Evolutionary conservation across 1,140 invertebrate species (phyloP).

Genomic region (Drosophila santomea): DNA sequence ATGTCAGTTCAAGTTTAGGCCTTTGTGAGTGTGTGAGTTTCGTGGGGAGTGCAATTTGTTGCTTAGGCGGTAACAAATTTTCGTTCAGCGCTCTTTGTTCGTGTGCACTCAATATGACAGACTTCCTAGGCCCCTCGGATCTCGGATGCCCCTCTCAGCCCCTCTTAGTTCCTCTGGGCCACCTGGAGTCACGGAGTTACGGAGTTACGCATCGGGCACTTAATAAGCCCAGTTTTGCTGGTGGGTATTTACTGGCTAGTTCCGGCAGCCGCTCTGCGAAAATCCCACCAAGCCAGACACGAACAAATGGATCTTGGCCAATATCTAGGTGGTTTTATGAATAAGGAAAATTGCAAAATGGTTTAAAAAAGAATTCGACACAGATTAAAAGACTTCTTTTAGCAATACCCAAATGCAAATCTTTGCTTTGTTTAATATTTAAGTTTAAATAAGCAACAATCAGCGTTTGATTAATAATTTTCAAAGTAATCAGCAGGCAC

Average conservation of each 20-base stretch:
- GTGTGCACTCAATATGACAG: slow-evolving; percentile 76
- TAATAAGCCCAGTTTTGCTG: slow-evolving; percentile 23
- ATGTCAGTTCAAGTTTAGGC: slow-evolving; percentile 68
- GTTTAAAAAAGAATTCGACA: too few species aligned
- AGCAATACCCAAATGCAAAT: too few species aligned
- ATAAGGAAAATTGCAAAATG: too few species aligned
- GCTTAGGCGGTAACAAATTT: slow-evolving; percentile 63
- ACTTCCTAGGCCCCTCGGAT: slow-evolving; percentile 43
- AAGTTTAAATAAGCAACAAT: too few species aligned
- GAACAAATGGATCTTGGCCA: slow-evolving; percentile 1
- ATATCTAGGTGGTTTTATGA: too few species aligned
- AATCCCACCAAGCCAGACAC: slow-evolving; percentile 1
- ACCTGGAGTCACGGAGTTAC: slow-evolving; percentile 4
- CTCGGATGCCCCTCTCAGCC: slow-evolving; percentile 13
- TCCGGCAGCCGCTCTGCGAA: slow-evolving; percentile 21
- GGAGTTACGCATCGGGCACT: slow-evolving; percentile 38
- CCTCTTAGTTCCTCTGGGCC: background rate
- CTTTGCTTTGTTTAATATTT: too few species aligned
- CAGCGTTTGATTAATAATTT: background rate
- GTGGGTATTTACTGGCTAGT: slow-evolving; percentile 30
- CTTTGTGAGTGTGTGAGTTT: slow-evolving; percentile 26
- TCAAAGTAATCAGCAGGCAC: background rate
- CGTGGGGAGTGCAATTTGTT: slow-evolving; percentile 65
- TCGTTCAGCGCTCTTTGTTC: slow-evolving; percentile 63
- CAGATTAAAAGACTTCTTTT: too few species aligned